Conservation (phyloP, 1,140 invertebrate species). For the Aphelenchoides avenae region DNA sequence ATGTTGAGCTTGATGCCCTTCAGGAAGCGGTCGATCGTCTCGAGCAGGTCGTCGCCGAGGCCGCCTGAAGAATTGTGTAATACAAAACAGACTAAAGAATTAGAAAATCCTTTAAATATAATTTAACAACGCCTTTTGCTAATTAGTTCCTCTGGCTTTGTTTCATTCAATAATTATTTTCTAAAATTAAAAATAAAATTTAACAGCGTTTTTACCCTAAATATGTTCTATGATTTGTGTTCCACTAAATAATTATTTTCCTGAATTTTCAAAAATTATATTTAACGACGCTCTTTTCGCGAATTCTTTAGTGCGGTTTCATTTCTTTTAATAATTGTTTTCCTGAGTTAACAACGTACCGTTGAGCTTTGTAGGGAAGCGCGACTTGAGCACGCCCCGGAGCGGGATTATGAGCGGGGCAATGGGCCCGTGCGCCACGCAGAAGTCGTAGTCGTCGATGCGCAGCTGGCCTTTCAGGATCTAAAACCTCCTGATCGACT, state of each 20-base stretch:
- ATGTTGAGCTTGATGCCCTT: conserved; percentile 53
- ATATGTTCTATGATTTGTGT: too few species aligned
- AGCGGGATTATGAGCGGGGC: conserved; percentile 44
- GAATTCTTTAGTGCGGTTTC: too few species aligned
- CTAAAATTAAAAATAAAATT: background rate
- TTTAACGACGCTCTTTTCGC: too few species aligned
- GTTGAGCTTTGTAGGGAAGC: conserved; percentile 52
- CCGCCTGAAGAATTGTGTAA: conserved; percentile 38
- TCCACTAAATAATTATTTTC: too few species aligned
- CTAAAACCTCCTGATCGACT: conserved; percentile 6
- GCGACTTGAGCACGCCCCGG: conserved; percentile 49
- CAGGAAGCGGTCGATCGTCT: conserved; percentile 48
- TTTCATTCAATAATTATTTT: conserved; percentile 1
- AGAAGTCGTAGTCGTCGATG: conserved; percentile 58
- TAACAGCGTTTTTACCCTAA: background rate
- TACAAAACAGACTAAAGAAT: conserved; percentile 3
- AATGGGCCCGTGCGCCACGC: conserved; percentile 55
- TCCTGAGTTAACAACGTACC: conserved; percentile 34
- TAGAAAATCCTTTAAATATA: conserved; percentile 17
- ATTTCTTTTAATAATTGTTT: too few species aligned
- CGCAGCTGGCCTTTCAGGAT: conserved; percentile 57
- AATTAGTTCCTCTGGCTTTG: background rate
- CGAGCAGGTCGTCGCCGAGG: conserved; percentile 46
- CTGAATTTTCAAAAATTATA: too few species aligned
- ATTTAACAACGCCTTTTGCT: background rate